Evolutionary conservation across 2,888 invertebrate species (phyloP).

Genomic region (Aspidapion aeneum): DNA sequence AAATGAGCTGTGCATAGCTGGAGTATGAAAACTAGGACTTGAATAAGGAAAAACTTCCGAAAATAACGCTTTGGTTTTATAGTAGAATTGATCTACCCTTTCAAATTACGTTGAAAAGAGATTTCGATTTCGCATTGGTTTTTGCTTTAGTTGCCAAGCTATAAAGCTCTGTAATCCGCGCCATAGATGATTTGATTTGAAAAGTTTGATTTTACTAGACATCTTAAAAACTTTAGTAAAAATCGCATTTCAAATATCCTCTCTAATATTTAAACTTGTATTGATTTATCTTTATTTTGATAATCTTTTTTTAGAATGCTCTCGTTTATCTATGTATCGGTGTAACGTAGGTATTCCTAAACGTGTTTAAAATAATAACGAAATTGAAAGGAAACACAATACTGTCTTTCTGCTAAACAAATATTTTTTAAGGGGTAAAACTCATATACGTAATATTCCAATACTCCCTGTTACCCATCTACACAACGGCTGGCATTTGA

Average conservation of each 20-base stretch:
- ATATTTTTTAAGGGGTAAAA: no score
- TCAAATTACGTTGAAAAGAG: neutral
- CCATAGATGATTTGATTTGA: neutral
- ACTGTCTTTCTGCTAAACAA: no score
- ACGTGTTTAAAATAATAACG: neutral
- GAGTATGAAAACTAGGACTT: neutral
- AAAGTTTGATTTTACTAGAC: neutral
- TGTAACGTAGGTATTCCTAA: neutral
- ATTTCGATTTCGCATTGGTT: neutral
- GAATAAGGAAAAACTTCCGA: neutral
- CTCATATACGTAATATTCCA: no score
- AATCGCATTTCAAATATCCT: neutral
- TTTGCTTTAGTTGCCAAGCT: neutral
- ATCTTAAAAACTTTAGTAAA: neutral
- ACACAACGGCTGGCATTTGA: no score
- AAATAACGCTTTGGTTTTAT: neutral
- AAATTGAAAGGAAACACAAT: no score
- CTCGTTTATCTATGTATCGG: no score
- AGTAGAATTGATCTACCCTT: neutral
- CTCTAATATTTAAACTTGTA: neutral
- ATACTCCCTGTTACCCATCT: no score
- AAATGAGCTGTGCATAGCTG: neutral
- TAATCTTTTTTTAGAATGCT: no score
- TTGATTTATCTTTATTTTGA: neutral
- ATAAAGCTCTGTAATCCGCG: neutral